Conservation (phyloP, 2,797 vertebrate species). For the Dendrocincla tyrannina region DNA sequence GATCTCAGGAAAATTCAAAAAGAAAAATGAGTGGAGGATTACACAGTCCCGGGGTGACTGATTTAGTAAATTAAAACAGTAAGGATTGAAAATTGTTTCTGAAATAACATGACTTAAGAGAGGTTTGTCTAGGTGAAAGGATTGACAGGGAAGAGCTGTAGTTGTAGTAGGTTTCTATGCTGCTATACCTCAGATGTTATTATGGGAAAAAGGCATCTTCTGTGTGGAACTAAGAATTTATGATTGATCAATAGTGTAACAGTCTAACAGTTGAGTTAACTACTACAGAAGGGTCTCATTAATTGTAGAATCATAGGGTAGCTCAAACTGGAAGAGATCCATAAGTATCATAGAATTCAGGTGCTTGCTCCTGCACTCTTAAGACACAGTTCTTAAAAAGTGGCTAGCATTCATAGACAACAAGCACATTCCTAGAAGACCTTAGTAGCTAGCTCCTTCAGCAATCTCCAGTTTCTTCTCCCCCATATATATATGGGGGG, state of each 20-base stretch:
- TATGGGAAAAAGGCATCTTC: not conserved
- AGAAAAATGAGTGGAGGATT: not conserved
- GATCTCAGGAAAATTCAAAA: not conserved
- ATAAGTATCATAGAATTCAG: not conserved
- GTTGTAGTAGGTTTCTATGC: not conserved
- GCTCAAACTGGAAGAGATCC: not conserved
- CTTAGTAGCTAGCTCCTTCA: not conserved
- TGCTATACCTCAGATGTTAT: not conserved
- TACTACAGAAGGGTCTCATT: not conserved
- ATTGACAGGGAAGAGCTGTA: not conserved
- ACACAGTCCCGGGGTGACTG: not conserved
- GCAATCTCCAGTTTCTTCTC: not conserved
- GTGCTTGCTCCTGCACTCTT: not conserved
- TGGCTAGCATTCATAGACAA: not conserved
- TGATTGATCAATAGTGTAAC: not conserved
- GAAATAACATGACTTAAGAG: not conserved
- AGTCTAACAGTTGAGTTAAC: not conserved
- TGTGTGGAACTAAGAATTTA: not conserved
- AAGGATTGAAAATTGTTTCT: not conserved
- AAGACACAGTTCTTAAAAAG: not conserved
- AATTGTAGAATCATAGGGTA: not conserved
- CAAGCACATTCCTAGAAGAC: not conserved
- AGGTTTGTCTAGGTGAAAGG: not conserved
- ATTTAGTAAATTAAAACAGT: not conserved
- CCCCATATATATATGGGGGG: not conserved